Conservation (phyloP, 1,140 invertebrate species). For the Hyphantria cunea region DNA sequence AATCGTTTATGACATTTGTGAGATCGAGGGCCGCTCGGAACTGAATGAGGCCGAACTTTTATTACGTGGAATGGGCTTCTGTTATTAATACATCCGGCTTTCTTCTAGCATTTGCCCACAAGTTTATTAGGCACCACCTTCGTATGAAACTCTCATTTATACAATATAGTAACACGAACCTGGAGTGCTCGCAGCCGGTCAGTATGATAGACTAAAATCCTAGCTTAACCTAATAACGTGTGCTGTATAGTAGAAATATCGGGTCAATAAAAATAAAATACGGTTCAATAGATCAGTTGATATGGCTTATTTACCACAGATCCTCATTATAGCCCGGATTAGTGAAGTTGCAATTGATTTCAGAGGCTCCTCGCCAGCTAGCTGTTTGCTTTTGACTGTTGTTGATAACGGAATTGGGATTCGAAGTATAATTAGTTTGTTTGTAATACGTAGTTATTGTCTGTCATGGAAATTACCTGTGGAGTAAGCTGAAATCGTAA, state of each 20-base stretch:
- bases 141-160: too few relatives aligned
- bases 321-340: constrained; percentile 23
- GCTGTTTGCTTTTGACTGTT: constrained; percentile 1
- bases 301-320: constrained; percentile 10
- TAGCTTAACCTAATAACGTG: neutral
- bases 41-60: too few relatives aligned
- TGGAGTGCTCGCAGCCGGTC: too few relatives aligned
- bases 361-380: neutral
- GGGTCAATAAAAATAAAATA: neutral
- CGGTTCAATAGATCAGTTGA: neutral
- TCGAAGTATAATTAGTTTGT: neutral
- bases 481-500: neutral
- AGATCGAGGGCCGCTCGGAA: too few relatives aligned
- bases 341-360: constrained; percentile 26
- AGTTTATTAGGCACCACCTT: too few relatives aligned
- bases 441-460: neutral
- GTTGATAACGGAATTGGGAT: neutral
- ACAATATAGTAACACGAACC: too few relatives aligned
- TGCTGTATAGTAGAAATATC: neutral
- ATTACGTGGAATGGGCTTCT: too few relatives aligned
- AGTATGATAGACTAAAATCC: neutral
- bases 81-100: too few relatives aligned
- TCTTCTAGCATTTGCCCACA: too few relatives aligned
- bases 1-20: too few relatives aligned
- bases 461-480: too few relatives aligned